phyloP scores from a whole-genome alignment of 1,140 invertebrate species.

The Mercenaria mercenaria region DNA sequence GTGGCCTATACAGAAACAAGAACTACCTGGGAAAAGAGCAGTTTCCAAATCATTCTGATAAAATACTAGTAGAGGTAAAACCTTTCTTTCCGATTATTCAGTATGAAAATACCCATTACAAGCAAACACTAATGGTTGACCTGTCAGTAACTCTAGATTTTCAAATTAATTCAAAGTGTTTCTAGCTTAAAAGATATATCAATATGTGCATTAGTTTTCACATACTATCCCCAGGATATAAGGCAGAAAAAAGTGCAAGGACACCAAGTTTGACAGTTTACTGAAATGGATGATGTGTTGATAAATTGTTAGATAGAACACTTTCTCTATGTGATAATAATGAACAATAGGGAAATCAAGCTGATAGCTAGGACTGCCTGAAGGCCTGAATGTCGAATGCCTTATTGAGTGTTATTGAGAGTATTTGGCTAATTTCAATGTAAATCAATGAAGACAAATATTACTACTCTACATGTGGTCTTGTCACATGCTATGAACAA shows the following conservation, averaged over 20 bases:
- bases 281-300: neutral
- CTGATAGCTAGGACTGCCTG: neutral
- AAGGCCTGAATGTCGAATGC: neutral
- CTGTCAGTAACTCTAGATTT: no score
- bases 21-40: no score
- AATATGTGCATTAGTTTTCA: no score
- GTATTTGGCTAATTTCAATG: neutral
- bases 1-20: no score
- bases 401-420: neutral
- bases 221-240: neutral
- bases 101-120: no score
- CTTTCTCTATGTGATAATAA: neutral
- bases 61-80: no score
- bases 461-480: neutral
- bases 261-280: neutral
- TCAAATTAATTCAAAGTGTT: no score
- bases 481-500: neutral
- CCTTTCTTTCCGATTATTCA: no score
- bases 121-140: no score
- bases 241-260: neutral
- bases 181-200: no score
- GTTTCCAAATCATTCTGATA: no score
- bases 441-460: neutral
- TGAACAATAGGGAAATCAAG: slow-evolving; percentile 18
- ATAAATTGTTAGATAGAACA: slow-evolving; percentile 21